phyloP scores from a whole-genome alignment of 2,888 invertebrate species.

The Lasioglossum villosulum region DNA sequence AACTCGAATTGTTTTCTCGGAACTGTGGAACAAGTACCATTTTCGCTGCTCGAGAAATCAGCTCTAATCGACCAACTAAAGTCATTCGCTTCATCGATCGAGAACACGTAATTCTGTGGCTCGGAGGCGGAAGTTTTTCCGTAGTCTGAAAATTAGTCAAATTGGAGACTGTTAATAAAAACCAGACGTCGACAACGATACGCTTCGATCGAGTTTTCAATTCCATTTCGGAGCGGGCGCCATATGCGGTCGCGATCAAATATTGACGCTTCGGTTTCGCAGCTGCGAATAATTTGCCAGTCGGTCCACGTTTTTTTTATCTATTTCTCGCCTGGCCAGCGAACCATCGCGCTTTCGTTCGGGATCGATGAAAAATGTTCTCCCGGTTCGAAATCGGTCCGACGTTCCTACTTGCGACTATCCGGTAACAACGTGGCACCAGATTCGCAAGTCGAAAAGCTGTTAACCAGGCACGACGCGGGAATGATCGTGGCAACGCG shows the following conservation, averaged over 20 bases:
- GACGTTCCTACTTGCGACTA: too few species aligned
- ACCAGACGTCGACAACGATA: neutral
- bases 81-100: neutral
- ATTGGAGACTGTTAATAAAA: neutral
- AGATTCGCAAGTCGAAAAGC: neutral
- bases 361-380: slow-evolving; percentile 1
- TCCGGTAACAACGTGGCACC: neutral
- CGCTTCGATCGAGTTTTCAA: slow-evolving; percentile 35
- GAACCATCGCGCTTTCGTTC: slow-evolving; percentile 27
- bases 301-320: slow-evolving; percentile 30
- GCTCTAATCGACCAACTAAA: neutral
- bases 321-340: slow-evolving; percentile 29
- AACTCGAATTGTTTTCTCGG: neutral
- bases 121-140: neutral
- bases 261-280: slow-evolving; percentile 60
- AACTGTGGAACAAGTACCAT: neutral
- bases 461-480: neutral
- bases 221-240: slow-evolving; percentile 36
- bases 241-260: slow-evolving; percentile 54
- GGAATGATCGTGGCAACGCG: neutral
- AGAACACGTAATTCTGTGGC: neutral
- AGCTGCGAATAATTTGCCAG: slow-evolving; percentile 61
- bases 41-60: neutral
- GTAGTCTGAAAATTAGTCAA: neutral
- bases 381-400: too few species aligned